Evolutionary conservation across 1,140 invertebrate species (phyloP).

Genomic region (Drosophila gunungcola): DNA sequence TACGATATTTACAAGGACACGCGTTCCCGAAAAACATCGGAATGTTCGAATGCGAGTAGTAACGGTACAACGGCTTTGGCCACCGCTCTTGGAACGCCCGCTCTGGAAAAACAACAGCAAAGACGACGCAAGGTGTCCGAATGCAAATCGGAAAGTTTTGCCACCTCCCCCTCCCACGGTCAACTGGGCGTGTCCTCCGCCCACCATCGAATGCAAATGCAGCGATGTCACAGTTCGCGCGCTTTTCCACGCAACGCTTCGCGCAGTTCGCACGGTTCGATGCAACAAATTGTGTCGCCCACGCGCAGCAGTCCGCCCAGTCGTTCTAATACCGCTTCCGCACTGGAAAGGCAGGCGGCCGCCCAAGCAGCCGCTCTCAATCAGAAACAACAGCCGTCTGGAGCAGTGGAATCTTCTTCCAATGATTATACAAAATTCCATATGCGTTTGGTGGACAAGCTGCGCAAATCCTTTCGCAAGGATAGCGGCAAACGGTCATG

Average conservation of each 20-base stretch:
- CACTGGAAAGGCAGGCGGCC: slow-evolving; percentile 85
- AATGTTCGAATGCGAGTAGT: slow-evolving; percentile 87
- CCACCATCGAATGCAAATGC: slow-evolving; percentile 86
- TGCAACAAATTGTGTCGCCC: slow-evolving; percentile 88
- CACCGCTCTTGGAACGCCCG: slow-evolving; percentile 65
- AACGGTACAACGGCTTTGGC: slow-evolving; percentile 75
- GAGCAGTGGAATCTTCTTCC: slow-evolving; percentile 38
- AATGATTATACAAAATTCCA: slow-evolving; percentile 93
- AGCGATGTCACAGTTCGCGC: slow-evolving; percentile 71
- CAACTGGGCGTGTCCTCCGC: slow-evolving; percentile 87
- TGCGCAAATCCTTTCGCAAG: slow-evolving; percentile 91
- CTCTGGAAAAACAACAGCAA: slow-evolving; percentile 75
- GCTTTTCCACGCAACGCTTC: slow-evolving; percentile 87
- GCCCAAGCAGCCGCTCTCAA: slow-evolving; percentile 85
- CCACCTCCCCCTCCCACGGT: slow-evolving; percentile 89
- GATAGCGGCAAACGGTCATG: slow-evolving; percentile 86
- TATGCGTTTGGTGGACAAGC: slow-evolving; percentile 92
- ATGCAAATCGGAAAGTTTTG: slow-evolving; percentile 91
- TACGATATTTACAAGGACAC: slow-evolving; percentile 96
- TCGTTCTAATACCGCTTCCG: slow-evolving; percentile 65
- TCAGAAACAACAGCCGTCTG: slow-evolving; percentile 86
- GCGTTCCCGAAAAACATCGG: slow-evolving; percentile 89
- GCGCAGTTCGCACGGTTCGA: slow-evolving; percentile 86
- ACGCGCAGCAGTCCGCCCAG: slow-evolving; percentile 85
- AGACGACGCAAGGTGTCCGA: slow-evolving; percentile 91